Evolutionary conservation across 2,888 invertebrate genomes (phyloP), one percentile per base, ranked within the genome.

Genomic region (Busseola fusca): DNA sequence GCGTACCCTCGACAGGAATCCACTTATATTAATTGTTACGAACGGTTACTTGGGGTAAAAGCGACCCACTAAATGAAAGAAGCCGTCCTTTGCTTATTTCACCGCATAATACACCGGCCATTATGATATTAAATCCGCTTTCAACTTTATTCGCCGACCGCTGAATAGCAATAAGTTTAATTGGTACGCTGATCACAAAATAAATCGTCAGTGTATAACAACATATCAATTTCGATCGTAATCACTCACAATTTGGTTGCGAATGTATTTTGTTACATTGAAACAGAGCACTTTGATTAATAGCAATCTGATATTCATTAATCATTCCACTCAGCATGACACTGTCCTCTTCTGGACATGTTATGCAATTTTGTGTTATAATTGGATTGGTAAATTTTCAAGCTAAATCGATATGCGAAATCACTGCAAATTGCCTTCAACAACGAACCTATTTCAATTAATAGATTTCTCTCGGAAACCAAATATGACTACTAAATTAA

Each of bases 11-110:
- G 71, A 83, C 69, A 76, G 60, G 64, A 80, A 87, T 82, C 80
- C 81, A 83, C 82, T 82, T 78, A 84, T 87, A 88, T 87, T 88
- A 87, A 88, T 90, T 88, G 85, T 86, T 85, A 85, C 84, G 84
- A 87, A 81, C 87, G 83, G 85, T 86, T 87, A 87, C 84, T 85
- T 82, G 64, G 76, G 77, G 83, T 82, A 88, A 88, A 86, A 82
- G 80, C 80, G 76, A 80, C 74, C 72, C 73, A 80, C 84, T 81
- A 81, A 82, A 82, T 82, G 84, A 81, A 83, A 85, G 85, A 82
- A 84, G 75, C 76, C 81, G 60, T 76, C 60, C 69, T 69, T 80
- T 66, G 66, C 66, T 76, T 82, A 80, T 67, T 78, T 67, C 69
- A 64, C 42, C 34, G 50, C 30, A 64, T 64, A 82, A 82, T 66